Conservation (phyloP, 2,113 vertebrate genomes). For the Phaetusa simplex region DNA sequence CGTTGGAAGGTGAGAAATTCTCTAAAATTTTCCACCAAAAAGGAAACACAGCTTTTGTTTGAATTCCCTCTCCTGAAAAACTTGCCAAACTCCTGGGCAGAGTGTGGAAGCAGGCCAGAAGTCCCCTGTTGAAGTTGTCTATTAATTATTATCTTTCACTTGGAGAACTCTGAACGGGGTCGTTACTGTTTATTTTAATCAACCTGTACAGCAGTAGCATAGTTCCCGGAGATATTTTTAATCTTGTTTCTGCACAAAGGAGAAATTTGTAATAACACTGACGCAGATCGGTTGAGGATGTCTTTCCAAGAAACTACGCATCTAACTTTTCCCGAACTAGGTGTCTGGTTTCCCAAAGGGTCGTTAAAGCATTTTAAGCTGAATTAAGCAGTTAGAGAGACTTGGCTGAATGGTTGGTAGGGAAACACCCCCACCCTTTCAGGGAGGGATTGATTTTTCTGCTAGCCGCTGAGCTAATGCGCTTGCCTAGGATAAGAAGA, state of each 20-base stretch:
- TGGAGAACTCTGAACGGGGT: neutral
- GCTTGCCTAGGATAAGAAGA: neutral
- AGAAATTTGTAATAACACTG: neutral
- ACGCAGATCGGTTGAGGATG: neutral
- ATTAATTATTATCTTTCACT: neutral
- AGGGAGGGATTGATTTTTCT: neutral
- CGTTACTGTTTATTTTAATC: neutral
- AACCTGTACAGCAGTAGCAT: neutral
- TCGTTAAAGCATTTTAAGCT: neutral
- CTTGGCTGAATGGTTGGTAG: neutral
- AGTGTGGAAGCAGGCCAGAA: neutral
- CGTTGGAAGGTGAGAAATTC: neutral
- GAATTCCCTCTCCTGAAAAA: neutral
- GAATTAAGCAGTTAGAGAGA: neutral
- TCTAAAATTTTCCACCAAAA: neutral
- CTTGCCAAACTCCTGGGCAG: neutral
- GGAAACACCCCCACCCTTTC: neutral
- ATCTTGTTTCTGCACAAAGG: neutral
- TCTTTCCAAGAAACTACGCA: neutral
- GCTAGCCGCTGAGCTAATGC: neutral
- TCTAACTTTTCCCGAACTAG: neutral
- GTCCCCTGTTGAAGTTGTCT: neutral
- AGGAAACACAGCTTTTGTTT: neutral
- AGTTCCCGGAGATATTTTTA: neutral
- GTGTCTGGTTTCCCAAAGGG: neutral